Conservation (phyloP, 2,113 vertebrate species). For the Procavia capensis region DNA sequence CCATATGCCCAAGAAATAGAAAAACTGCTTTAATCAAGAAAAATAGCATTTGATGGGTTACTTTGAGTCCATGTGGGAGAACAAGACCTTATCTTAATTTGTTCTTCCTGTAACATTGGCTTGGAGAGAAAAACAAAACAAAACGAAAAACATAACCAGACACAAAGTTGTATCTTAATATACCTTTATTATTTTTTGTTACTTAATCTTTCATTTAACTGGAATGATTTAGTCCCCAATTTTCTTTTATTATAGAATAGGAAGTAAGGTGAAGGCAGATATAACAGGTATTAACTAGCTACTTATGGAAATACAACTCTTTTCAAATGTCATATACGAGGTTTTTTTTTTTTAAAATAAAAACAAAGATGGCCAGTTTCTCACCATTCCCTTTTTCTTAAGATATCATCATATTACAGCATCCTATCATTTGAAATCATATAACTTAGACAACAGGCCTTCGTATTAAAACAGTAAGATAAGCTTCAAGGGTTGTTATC, state of each 20-base stretch:
- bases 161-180: background rate
- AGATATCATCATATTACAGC: background rate
- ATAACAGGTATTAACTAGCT: background rate
- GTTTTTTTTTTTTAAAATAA: constrained; percentile 19
- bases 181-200: background rate
- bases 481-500: background rate
- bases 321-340: background rate
- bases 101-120: constrained; percentile 34
- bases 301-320: background rate
- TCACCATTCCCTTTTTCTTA: background rate
- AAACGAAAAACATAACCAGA: background rate
- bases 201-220: constrained; percentile 19
- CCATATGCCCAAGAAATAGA: background rate
- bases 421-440: background rate
- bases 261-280: constrained; percentile 10
- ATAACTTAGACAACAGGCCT: background rate
- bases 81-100: constrained; percentile 7
- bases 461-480: background rate
- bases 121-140: background rate
- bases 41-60: background rate
- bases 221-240: background rate
- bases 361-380: constrained; percentile 2
- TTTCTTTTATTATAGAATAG: background rate
- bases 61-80: constrained; percentile 15
- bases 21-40: constrained; percentile 44